Conservation (phyloP, 2,797 vertebrate genomes). For the Todus mexicanus region DNA sequence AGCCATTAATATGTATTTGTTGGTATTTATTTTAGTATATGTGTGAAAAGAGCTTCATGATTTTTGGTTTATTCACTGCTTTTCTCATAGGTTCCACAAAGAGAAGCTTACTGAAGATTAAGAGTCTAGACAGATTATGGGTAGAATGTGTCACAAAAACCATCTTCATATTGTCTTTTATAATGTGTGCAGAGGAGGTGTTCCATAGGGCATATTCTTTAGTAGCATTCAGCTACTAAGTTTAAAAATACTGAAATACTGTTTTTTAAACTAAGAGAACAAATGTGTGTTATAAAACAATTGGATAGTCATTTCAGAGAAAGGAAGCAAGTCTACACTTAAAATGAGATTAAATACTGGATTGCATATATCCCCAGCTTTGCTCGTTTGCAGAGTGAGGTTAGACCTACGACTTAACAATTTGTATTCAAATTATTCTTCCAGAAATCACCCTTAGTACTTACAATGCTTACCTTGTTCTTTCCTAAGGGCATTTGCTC, state of each 20-base stretch:
- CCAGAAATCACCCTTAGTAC: neutral
- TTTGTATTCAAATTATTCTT: neutral
- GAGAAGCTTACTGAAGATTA: neutral
- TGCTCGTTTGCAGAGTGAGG: neutral
- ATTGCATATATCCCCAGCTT: neutral
- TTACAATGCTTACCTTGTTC: neutral
- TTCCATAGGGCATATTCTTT: slow-evolving; percentile 2
- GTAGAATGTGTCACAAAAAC: neutral
- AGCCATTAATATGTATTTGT: neutral
- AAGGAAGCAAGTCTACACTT: neutral
- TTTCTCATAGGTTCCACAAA: neutral
- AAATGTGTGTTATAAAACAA: neutral
- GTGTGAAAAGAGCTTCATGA: neutral
- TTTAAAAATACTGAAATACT: neutral
- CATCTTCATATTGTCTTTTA: neutral
- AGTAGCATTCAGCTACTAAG: neutral
- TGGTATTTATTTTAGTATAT: neutral
- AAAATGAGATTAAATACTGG: neutral
- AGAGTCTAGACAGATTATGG: neutral
- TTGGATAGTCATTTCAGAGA: neutral
- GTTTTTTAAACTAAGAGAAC: neutral
- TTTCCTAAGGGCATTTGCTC: neutral
- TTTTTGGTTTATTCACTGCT: neutral
- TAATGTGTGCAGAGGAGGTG: neutral
- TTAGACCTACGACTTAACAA: neutral